These are phyloP conservation scores for Grus americana DNA, from an alignment of 2,113 vertebrate species.

Conservation along the genomic window DNA sequence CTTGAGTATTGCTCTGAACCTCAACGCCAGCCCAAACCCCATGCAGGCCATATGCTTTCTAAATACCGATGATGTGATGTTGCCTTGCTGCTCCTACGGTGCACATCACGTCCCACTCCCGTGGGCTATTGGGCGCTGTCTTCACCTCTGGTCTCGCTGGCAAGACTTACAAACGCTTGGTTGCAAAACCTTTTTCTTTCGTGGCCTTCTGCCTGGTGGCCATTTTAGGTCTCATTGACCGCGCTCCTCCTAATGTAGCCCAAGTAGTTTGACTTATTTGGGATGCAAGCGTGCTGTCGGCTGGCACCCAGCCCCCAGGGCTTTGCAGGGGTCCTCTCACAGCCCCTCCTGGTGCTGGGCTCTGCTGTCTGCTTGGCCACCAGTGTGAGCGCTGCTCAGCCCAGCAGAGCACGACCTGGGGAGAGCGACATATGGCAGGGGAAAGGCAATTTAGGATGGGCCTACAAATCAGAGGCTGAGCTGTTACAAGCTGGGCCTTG, in stretches of 20 bases:
- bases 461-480: conserved; percentile 2
- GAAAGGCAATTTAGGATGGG: not conserved
- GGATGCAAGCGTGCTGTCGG: rapidly evolving
- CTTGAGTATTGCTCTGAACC: not conserved
- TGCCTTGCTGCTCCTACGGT: not conserved
- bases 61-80: not conserved
- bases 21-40: not conserved
- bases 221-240: rapidly evolving
- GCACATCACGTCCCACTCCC: rapidly evolving
- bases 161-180: not conserved
- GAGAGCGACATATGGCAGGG: conserved; percentile 14
- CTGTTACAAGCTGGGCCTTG: not conserved
- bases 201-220: not conserved
- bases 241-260: rapidly evolving
- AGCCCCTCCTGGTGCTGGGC: not conserved
- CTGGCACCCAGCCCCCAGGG: not conserved
- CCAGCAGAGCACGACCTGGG: not conserved
- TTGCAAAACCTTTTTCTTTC: not conserved
- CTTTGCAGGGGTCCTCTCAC: not conserved
- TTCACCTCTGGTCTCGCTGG: not conserved
- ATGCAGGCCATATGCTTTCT: not conserved
- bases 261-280: rapidly evolving
- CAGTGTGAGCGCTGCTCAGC: not conserved
- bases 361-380: not conserved
- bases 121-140: not conserved